phyloP scores from a whole-genome alignment of 2,888 invertebrate species.

The Salpingus planirostris region DNA sequence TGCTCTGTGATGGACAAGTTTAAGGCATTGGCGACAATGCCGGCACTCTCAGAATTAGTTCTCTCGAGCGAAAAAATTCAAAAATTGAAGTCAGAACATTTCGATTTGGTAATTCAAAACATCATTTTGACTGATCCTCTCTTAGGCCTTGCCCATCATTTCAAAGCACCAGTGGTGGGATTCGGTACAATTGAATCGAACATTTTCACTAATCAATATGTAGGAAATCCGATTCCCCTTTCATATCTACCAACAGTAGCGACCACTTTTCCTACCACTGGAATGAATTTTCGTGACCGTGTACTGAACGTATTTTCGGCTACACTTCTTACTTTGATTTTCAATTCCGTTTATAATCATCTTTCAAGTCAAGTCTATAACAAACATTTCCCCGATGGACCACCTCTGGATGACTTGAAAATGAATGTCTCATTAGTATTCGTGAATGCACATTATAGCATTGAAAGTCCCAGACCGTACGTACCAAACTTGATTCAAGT shows the following conservation, averaged over 20 bases:
- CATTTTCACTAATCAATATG: not conserved
- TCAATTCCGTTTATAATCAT: constrained; percentile 27
- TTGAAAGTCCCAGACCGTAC: constrained; percentile 17
- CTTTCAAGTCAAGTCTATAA: not conserved
- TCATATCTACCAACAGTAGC: not conserved
- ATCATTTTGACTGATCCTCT: not conserved
- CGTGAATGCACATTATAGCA: not conserved
- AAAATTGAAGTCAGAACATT: not conserved
- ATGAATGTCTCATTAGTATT: not conserved
- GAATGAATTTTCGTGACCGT: not conserved
- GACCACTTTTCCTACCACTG: not conserved
- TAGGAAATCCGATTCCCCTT: not conserved
- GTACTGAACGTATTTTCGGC: not conserved
- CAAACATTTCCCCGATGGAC: not conserved
- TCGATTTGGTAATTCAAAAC: not conserved
- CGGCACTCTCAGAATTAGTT: constrained; percentile 34
- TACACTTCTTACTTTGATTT: not conserved
- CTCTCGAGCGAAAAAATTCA: not conserved
- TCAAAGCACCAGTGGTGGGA: not conserved
- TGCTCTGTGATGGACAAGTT: not conserved
- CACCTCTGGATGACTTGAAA: not conserved
- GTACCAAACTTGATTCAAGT: constrained; percentile 49
- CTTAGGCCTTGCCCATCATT: not conserved
- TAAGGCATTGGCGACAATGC: not conserved
- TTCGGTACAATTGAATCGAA: not conserved